Base-by-base conservation (phyloP, 1,140 invertebrate genomes). In the Zaprionus ghesquierei region DNA sequence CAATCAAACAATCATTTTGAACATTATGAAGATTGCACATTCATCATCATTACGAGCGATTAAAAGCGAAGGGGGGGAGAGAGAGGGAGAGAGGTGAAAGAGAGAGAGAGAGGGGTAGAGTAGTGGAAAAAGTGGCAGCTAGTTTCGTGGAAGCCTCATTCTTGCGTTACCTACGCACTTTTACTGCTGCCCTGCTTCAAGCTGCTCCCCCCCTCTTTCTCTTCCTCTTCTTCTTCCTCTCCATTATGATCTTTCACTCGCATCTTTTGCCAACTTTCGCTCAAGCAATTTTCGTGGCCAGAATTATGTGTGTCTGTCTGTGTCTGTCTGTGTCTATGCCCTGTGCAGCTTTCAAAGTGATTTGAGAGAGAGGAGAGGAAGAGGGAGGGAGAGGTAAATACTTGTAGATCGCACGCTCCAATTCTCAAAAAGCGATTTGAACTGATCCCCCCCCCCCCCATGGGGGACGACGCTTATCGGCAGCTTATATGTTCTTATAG, bases 381-480 rank as follows among this genome's bases (percentile, higher is more conserved):
- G 49, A 15, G 50, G 2, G 27, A 15, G 15, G 8, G n/a, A 12
- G 51, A 4, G 4, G 2, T 23, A 54, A 59, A 44, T 55, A n/a
- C n/a, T n/a, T n/a, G n/a, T n/a, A 31, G 75, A 87, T 86, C 82
- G 76, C 82, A 87, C 82, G 82, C 84, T 87, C 82, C 76, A 89
- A 77, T 79, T 89, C 77, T 15, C 50, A 64, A 55, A 49, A 51
- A n/a, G 49, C 51, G 51, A 33, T 25, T 31, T 27, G 49, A 15
- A 50, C 27, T 50, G n/a, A n/a, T n/a, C n/a, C n/a, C n/a, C n/a
- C n/a, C 55, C 25, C 20, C 49, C 31, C 29, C 35, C 33, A 25
- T 60, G 54, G 5, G 13, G 18, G 25, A 15, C 13, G 29, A 25
- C 9, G 66, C 66, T 63, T 70, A 70, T 64, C 68, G 61, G n/a